A percentile compares a stretch with the other conserved stretches of the same genome.
These are phyloP conservation scores for Mus pahari DNA, from an alignment of 2,113 vertebrate genomes.

Conservation along the genomic window DNA sequence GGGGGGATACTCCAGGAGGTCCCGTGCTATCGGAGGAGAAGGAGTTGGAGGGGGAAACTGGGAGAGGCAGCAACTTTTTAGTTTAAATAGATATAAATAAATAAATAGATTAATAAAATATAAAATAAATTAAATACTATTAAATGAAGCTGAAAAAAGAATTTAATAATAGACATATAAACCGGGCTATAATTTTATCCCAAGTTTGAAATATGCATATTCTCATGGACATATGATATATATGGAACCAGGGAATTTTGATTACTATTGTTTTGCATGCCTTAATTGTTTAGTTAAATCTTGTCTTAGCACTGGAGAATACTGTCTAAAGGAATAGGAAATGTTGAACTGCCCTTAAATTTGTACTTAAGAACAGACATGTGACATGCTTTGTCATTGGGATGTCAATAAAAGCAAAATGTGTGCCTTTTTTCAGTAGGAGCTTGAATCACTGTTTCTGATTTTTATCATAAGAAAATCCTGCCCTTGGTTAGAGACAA, in stretches of 20 bases:
- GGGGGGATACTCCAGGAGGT: too few relatives aligned
- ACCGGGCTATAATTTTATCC: not conserved
- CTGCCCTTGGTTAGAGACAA: not conserved
- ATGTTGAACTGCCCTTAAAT: not conserved
- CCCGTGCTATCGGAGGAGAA: too few relatives aligned
- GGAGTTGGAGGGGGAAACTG: too few relatives aligned
- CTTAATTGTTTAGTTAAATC: not conserved
- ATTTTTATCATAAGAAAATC: not conserved
- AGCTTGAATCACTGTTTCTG: not conserved
- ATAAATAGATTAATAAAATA: too few relatives aligned
- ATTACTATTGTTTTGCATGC: not conserved
- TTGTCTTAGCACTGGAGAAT: not conserved
- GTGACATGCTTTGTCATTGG: fast-evolving
- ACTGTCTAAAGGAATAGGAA: not conserved
- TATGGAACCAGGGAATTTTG: not conserved
- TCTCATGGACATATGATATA: not conserved
- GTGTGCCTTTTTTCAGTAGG: not conserved
- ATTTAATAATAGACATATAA: not conserved
- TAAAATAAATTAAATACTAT: too few relatives aligned
- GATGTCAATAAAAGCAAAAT: not conserved
- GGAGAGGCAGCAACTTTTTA: too few relatives aligned
- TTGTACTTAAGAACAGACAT: not conserved
- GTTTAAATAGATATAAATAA: too few relatives aligned
- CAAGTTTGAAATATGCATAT: not conserved
- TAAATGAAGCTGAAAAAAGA: not conserved